Evolutionary conservation across 2,888 invertebrate genomes (phyloP).

Genomic region (Ennomos erosarius): DNA sequence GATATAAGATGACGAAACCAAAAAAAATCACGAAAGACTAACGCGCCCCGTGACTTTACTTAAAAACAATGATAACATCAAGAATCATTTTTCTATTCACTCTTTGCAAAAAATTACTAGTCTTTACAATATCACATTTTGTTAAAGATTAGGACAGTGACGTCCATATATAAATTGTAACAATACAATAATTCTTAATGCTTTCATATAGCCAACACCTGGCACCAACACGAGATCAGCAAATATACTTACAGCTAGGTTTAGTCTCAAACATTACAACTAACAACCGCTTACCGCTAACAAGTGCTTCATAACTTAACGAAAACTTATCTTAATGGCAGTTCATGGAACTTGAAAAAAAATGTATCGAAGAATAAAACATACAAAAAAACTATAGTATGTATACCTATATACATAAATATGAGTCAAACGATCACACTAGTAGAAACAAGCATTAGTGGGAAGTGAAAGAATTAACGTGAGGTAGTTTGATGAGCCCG

Average conservation of each 20-base stretch:
- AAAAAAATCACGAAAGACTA: slow-evolving; percentile 43
- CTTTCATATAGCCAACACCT: slow-evolving; percentile 78
- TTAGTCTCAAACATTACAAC: slow-evolving; percentile 73
- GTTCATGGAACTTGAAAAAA: slow-evolving; percentile 69
- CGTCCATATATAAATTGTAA: slow-evolving; percentile 81
- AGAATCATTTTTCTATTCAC: slow-evolving; percentile 77
- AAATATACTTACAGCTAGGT: slow-evolving; percentile 73
- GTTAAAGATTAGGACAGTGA: slow-evolving; percentile 81
- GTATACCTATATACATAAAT: slow-evolving; percentile 45
- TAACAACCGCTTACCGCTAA: slow-evolving; percentile 77
- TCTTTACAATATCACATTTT: slow-evolving; percentile 84
- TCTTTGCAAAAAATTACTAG: slow-evolving; percentile 76
- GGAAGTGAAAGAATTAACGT: slow-evolving; percentile 59
- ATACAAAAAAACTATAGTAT: slow-evolving; percentile 50
- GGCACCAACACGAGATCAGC: slow-evolving; percentile 83
- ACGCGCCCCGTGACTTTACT: no score
- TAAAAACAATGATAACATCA: slow-evolving; percentile 80
- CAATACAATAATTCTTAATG: slow-evolving; percentile 84
- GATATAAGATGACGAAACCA: slow-evolving; percentile 81
- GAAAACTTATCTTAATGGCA: slow-evolving; percentile 78
- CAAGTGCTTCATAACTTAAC: slow-evolving; percentile 71
- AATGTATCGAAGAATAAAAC: slow-evolving; percentile 63
- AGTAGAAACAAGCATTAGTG: slow-evolving; percentile 58
- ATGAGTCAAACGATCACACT: slow-evolving; percentile 53
- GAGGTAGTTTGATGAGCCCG: slow-evolving; percentile 72